A percentile compares a stretch with the other conserved stretches of the same genome.
phyloP scores from a whole-genome alignment of 2,888 invertebrate genomes.

The Drosophila mettleri region DNA sequence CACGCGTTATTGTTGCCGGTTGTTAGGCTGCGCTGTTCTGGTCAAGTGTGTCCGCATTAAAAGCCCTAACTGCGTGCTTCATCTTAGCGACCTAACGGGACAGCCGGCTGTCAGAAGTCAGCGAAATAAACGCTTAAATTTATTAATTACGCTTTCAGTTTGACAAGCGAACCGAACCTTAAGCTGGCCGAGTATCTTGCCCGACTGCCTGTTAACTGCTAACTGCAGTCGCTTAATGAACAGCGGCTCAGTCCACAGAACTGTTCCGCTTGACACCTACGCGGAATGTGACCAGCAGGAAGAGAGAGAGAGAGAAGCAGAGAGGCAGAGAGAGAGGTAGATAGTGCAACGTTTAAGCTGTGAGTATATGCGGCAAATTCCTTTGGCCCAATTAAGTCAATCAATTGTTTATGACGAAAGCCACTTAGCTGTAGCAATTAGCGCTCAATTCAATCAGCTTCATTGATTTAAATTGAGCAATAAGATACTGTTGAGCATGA shows the following conservation, averaged over 20 bases:
- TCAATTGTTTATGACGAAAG: conserved; percentile 13
- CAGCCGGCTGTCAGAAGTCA: conserved; percentile 42
- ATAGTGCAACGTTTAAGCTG: not conserved
- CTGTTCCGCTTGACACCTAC: conserved; percentile 6
- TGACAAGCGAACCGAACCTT: conserved; percentile 54
- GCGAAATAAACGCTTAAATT: conserved; percentile 57
- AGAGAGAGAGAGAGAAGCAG: not conserved
- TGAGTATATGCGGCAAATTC: not conserved
- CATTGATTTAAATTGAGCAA: not conserved
- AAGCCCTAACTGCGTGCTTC: conserved; percentile 16
- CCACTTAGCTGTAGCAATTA: conserved; percentile 9
- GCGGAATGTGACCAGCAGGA: not conserved
- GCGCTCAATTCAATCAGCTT: not conserved
- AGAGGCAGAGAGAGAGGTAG: not conserved
- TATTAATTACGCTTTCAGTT: conserved; percentile 63
- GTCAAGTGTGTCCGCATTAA: conserved; percentile 19
- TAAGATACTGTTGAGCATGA: not conserved
- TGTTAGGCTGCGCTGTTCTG: not conserved
- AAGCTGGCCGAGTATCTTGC: conserved; percentile 46
- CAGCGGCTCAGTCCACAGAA: conserved; percentile 28
- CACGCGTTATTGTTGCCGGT: not conserved
- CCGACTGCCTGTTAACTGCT: conserved; percentile 22
- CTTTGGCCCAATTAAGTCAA: conserved; percentile 1
- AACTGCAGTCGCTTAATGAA: conserved; percentile 54
- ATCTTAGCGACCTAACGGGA: conserved; percentile 39